Conservation (phyloP, 1,140 invertebrate species). For the Caenorhabditis inopinata region DNA sequence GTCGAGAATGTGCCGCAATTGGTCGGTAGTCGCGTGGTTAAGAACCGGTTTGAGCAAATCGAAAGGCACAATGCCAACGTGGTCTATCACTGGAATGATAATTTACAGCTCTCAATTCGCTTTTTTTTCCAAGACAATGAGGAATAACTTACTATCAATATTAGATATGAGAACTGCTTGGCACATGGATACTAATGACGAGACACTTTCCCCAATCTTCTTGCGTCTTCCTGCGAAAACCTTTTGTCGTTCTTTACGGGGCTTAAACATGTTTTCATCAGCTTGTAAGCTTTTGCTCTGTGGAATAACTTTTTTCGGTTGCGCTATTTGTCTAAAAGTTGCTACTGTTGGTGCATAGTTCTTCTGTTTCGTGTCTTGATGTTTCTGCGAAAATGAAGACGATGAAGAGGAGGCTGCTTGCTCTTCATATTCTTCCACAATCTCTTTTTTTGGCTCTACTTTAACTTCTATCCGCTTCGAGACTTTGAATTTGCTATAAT, state of each 20-base stretch:
- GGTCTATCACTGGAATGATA: constrained; percentile 27
- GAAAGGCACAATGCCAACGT: not conserved
- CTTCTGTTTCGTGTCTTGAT: not conserved
- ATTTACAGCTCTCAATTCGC: too few relatives aligned
- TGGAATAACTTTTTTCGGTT: not conserved
- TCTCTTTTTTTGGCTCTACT: not conserved
- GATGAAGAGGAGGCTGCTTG: not conserved
- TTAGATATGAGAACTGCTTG: not conserved
- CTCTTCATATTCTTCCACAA: not conserved
- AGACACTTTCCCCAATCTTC: not conserved
- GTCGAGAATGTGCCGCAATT: not conserved
- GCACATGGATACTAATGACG: not conserved
- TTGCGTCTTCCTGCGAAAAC: not conserved
- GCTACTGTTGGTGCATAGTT: not conserved
- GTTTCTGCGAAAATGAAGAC: not conserved
- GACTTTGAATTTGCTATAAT: not conserved
- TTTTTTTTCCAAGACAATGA: too few relatives aligned
- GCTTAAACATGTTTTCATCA: constrained; percentile 24
- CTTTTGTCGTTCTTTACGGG: not conserved
- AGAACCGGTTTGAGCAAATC: not conserved
- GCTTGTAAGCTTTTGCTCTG: constrained; percentile 1
- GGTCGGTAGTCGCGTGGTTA: not conserved
- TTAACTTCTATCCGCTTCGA: not conserved
- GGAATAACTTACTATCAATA: not conserved
- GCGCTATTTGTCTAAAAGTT: not conserved